phyloP scores from a whole-genome alignment of 2,797 vertebrate genomes.

The Natrix natrix region DNA sequence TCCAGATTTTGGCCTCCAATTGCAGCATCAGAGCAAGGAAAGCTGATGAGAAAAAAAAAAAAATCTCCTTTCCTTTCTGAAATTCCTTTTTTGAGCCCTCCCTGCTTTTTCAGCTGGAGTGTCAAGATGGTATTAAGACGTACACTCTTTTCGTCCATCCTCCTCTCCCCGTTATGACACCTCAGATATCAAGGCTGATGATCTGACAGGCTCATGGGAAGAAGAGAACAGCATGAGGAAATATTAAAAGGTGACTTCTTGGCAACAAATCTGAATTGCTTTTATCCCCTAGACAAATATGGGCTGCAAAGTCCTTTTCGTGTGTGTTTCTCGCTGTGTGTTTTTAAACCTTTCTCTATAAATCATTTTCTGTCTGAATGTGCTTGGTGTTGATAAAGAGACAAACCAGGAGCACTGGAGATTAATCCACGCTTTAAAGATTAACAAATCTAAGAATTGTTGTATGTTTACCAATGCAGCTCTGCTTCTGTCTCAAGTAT shows the following conservation, averaged over 20 bases:
- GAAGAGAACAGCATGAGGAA: slow-evolving; percentile 30
- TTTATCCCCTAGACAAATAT: not conserved
- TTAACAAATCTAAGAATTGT: not conserved
- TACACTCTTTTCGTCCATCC: not conserved
- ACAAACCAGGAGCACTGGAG: not conserved
- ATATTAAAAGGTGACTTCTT: slow-evolving; percentile 47
- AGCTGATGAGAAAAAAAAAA: slow-evolving; percentile 5
- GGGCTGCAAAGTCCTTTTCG: not conserved
- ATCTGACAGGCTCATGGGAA: slow-evolving; percentile 12
- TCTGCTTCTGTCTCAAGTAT: not conserved
- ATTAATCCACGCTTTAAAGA: not conserved
- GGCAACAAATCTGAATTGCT: not conserved
- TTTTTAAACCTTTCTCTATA: not conserved
- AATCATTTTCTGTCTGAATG: not conserved
- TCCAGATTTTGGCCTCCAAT: not conserved
- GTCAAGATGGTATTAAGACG: slow-evolving; percentile 38
- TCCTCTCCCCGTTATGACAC: slow-evolving; percentile 46
- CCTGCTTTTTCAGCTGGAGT: slow-evolving; percentile 35
- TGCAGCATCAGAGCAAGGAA: not conserved
- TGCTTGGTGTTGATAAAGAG: not conserved
- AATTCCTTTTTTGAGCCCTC: slow-evolving; percentile 19
- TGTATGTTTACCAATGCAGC: not conserved
- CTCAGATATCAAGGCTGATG: slow-evolving; percentile 49
- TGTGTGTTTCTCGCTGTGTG: not conserved
- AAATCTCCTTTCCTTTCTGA: slow-evolving; percentile 17